A percentile compares a stretch with the other conserved stretches of the same genome.
phyloP scores from a whole-genome alignment of 2,113 vertebrate species.

The Brachionichthys hirsutus region DNA sequence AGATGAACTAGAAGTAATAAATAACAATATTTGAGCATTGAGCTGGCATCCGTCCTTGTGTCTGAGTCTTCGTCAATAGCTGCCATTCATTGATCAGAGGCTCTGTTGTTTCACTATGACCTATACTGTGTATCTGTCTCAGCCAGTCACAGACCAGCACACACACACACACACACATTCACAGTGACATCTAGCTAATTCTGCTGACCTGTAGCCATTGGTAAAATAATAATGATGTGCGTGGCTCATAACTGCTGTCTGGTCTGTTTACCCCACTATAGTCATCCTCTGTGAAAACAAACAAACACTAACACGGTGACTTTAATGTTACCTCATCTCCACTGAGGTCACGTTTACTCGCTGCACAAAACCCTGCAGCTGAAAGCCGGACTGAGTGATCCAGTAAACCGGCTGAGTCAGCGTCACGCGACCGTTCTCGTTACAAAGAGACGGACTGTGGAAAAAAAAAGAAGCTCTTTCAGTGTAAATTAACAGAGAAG shows the following conservation, averaged over 20 bases:
- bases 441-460: slow-evolving; percentile 15
- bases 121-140: slow-evolving; percentile 43
- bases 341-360: slow-evolving; percentile 60
- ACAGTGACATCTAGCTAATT: background rate
- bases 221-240: too few relatives aligned
- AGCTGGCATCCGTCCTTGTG: slow-evolving; percentile 8
- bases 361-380: slow-evolving; percentile 31
- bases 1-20: background rate
- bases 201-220: too few relatives aligned
- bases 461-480: background rate
- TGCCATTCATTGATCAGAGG: slow-evolving; percentile 39
- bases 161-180: slow-evolving; percentile 2
- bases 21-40: background rate
- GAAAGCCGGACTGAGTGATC: slow-evolving; percentile 26
- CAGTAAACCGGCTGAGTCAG: slow-evolving; percentile 56
- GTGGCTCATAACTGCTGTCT: background rate
- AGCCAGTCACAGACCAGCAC: slow-evolving; percentile 35
- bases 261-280: slow-evolving; percentile 5
- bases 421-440: slow-evolving; percentile 24
- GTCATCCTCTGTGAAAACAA: slow-evolving; percentile 9
- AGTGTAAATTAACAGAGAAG: slow-evolving; percentile 19
- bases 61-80: slow-evolving; percentile 32
- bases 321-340: slow-evolving; percentile 31
- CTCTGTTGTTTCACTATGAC: slow-evolving; percentile 16
- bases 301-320: slow-evolving; percentile 33